phyloP scores from a whole-genome alignment of 1,140 invertebrate genomes.

The Elymnias hypermnestra region DNA sequence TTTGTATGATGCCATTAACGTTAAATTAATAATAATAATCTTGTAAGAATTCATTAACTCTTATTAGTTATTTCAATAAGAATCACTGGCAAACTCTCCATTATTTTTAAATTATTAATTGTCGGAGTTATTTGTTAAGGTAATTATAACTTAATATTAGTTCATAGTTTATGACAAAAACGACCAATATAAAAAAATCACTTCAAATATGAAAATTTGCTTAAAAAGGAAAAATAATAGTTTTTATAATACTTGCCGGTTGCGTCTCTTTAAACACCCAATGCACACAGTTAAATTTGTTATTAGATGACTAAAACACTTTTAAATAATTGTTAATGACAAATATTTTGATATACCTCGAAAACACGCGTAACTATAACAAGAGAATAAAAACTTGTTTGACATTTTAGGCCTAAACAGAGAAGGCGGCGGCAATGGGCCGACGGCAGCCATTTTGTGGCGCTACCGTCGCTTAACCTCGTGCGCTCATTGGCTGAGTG shows the following conservation, averaged over 20 bases:
- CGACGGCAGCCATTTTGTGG: slow-evolving; percentile 71
- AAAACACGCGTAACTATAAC: slow-evolving; percentile 26
- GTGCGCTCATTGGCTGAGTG: slow-evolving; percentile 65
- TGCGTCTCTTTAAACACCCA: not conserved
- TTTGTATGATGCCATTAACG: no score
- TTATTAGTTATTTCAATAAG: no score
- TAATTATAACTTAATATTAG: no score
- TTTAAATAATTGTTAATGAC: not conserved
- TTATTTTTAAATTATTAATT: no score
- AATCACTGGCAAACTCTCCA: no score
- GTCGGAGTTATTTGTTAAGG: no score
- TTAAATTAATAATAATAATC: no score
- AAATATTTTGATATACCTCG: slow-evolving; percentile 20
- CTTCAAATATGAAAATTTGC: no score
- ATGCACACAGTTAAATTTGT: not conserved
- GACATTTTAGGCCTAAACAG: slow-evolving; percentile 68
- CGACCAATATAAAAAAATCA: no score
- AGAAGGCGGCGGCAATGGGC: slow-evolving; percentile 58
- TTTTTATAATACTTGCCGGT: not conserved
- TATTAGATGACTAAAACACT: slow-evolving; percentile 3
- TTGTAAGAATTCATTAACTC: no score
- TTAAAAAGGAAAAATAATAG: no score
- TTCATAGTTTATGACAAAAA: no score
- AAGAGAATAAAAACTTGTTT: slow-evolving; percentile 44
- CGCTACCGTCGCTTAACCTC: slow-evolving; percentile 52